phyloP scores from a whole-genome alignment of 2,797 vertebrate species.

The Xiphorhynchus erythropygius region DNA sequence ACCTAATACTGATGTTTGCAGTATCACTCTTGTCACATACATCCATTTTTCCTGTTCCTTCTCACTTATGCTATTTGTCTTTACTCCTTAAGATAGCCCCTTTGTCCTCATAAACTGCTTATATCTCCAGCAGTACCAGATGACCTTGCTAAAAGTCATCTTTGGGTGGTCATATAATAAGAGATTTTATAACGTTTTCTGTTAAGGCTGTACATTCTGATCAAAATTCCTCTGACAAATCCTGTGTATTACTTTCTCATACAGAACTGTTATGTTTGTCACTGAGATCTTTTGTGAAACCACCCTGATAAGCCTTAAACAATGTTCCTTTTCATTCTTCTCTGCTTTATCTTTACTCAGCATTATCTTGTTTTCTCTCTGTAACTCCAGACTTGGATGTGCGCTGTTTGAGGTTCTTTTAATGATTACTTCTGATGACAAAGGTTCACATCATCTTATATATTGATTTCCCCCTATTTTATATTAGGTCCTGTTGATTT shows the following conservation, averaged over 20 bases:
- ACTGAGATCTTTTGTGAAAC: not conserved
- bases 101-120: conserved; percentile 18
- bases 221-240: conserved; percentile 50
- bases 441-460: not conserved
- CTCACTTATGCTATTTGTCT: conserved; percentile 37
- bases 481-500: not conserved
- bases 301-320: not conserved
- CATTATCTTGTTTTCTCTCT: not conserved
- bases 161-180: conserved; percentile 29
- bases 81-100: conserved; percentile 46
- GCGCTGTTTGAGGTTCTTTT: not conserved
- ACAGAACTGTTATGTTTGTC: not conserved
- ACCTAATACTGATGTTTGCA: not conserved
- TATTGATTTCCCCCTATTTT: not conserved
- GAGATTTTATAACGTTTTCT: not conserved
- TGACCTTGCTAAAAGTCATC: conserved; percentile 55
- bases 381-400: not conserved
- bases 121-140: not conserved
- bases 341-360: not conserved
- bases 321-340: not conserved
- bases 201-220: conserved; percentile 31
- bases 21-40: not conserved
- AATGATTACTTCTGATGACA: not conserved
- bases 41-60: not conserved
- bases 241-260: conserved; percentile 19